Conservation (phyloP, 2,797 vertebrate species). For the Gadopsis bispinosus region DNA sequence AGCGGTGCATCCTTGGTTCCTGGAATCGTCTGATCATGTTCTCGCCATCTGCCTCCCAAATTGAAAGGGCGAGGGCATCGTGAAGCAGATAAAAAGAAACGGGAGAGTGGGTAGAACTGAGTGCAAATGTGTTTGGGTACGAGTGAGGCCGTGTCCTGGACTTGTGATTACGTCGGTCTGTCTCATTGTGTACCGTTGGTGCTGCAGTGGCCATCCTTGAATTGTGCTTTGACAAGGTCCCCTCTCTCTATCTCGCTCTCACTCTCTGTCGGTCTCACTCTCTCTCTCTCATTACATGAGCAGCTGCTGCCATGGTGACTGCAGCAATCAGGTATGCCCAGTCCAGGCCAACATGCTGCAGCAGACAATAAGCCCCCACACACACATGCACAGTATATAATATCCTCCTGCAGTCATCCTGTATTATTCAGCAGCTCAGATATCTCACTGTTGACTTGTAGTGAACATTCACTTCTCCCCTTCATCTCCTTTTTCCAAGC, state of each 20-base stretch:
- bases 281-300: constrained; percentile 52
- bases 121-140: not conserved
- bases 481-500: not conserved
- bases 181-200: constrained; percentile 40
- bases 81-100: not conserved
- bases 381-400: constrained; percentile 11
- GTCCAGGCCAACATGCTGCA: constrained; percentile 43
- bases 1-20: constrained; percentile 7
- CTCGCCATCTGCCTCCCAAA: constrained; percentile 1
- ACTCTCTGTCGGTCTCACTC: not conserved
- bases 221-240: constrained; percentile 52
- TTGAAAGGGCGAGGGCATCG: not conserved
- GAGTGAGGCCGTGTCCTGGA: not conserved
- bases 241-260: constrained; percentile 21
- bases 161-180: constrained; percentile 33
- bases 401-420: constrained; percentile 30
- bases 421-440: constrained; percentile 24
- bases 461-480: not conserved
- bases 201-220: constrained; percentile 64
- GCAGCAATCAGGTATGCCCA: constrained; percentile 72
- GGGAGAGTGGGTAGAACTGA: not conserved
- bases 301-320: constrained; percentile 76
- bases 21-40: constrained; percentile 25
- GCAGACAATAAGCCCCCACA: constrained; percentile 59
- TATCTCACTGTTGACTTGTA: constrained; percentile 5